Evolutionary conservation across 2,888 invertebrate genomes (phyloP).

Genomic region (Zootermopsis nevadensis): DNA sequence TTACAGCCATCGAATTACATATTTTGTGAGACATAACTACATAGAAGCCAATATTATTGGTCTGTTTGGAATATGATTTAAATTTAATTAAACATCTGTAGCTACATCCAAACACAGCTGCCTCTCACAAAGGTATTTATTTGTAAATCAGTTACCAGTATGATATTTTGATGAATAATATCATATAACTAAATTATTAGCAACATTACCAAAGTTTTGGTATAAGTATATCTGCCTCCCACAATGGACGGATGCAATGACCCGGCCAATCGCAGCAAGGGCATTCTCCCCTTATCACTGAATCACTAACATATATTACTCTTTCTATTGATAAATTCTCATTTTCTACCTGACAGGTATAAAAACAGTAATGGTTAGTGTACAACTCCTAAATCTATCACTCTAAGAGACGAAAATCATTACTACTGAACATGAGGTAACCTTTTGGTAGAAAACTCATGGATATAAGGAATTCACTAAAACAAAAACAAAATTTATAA

Average conservation of each 20-base stretch:
- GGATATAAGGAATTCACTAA: not conserved
- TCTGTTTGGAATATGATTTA: no score
- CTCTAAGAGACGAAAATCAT: not conserved
- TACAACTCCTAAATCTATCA: not conserved
- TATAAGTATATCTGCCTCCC: not conserved
- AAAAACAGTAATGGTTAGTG: not conserved
- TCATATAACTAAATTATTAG: no score
- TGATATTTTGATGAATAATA: no score
- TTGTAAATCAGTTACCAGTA: no score
- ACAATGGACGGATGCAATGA: not conserved
- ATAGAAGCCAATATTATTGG: no score
- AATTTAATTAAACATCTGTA: no score
- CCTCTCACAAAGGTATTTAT: not conserved
- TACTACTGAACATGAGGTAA: not conserved
- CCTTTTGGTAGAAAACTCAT: constrained; percentile 1
- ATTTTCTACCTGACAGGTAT: not conserved
- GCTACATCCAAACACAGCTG: not conserved
- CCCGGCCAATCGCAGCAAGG: not conserved
- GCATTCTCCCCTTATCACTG: not conserved
- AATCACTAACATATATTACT: not conserved
- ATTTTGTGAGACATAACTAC: no score
- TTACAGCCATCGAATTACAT: no score
- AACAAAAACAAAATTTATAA: not conserved
- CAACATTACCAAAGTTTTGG: not conserved
- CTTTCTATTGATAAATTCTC: not conserved